phyloP scores from a whole-genome alignment of 53 echinoderm and acorn worm species.

The Astropecten irregularis region DNA sequence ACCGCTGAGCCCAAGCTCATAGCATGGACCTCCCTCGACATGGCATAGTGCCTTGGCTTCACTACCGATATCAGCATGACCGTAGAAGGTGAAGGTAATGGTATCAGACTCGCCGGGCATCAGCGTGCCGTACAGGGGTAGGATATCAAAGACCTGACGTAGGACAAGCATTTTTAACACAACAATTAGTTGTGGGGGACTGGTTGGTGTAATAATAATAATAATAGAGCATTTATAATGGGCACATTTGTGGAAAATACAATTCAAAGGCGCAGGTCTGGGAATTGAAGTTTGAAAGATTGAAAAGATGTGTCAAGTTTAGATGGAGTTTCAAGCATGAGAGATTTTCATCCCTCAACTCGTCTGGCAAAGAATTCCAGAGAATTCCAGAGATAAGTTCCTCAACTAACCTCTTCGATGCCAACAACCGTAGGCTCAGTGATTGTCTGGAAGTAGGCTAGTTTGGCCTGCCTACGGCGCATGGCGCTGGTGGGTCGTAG shows the following conservation, averaged over 20 bases:
- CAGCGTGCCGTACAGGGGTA: conserved; percentile 90
- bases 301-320: too few species aligned
- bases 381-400: too few species aligned
- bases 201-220: too few species aligned
- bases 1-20: conserved; percentile 85
- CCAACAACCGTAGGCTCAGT: conserved; percentile 97
- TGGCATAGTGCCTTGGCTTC: conserved; percentile 95
- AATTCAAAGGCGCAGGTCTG: too few species aligned
- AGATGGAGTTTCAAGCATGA: too few species aligned
- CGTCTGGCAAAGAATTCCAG: too few species aligned
- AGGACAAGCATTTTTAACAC: too few species aligned
- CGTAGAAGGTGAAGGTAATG: conserved; percentile 99
- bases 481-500: conserved; percentile 77
- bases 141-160: conserved; percentile 92
- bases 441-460: conserved; percentile 94
- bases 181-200: too few species aligned
- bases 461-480: conserved; percentile 77
- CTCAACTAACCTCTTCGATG: conserved; percentile 97
- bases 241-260: too few species aligned
- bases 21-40: conserved; percentile 95
- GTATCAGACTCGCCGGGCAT: conserved; percentile 96
- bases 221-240: too few species aligned
- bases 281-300: too few species aligned
- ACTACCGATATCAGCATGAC: conserved; percentile 93
- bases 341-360: too few species aligned